Evolutionary conservation across 2,797 vertebrate genomes (phyloP).

Genomic region (Pipistrellus kuhlii): DNA sequence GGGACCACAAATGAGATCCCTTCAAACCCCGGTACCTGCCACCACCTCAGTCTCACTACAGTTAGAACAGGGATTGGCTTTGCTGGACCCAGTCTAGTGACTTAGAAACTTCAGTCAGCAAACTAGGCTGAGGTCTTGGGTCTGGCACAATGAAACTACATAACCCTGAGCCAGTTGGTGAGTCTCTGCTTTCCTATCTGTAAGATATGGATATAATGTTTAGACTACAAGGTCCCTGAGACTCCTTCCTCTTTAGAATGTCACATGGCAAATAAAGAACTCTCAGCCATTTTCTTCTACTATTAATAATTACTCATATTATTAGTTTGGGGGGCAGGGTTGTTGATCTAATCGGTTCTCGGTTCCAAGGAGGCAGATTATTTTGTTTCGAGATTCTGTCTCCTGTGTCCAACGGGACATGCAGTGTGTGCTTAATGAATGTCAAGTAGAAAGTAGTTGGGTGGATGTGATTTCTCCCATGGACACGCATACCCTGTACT

Average conservation of each 20-base stretch:
- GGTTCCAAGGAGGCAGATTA: background rate
- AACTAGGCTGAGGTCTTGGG: background rate
- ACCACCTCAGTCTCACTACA: background rate
- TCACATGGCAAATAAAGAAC: background rate
- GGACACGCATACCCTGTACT: background rate
- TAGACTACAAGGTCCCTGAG: background rate
- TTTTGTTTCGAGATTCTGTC: background rate
- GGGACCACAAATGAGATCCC: fast-evolving
- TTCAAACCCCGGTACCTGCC: fast-evolving
- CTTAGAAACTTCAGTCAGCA: background rate
- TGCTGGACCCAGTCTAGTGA: background rate
- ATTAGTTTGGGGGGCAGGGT: background rate
- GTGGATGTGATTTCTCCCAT: background rate
- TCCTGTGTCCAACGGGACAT: background rate
- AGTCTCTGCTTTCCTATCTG: background rate
- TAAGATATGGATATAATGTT: background rate
- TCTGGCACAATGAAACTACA: background rate
- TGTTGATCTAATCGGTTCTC: background rate
- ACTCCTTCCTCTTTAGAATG: background rate
- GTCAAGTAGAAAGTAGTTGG: background rate
- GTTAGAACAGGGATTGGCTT: background rate
- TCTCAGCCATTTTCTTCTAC: background rate
- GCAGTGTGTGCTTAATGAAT: background rate
- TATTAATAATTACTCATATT: background rate
- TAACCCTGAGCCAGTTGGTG: background rate